Percentiles rank a stretch among this genome's conserved stretches.
Evolutionary conservation across 2,113 vertebrate genomes (phyloP).

Genomic region (Chaetodon trifascialis): DNA sequence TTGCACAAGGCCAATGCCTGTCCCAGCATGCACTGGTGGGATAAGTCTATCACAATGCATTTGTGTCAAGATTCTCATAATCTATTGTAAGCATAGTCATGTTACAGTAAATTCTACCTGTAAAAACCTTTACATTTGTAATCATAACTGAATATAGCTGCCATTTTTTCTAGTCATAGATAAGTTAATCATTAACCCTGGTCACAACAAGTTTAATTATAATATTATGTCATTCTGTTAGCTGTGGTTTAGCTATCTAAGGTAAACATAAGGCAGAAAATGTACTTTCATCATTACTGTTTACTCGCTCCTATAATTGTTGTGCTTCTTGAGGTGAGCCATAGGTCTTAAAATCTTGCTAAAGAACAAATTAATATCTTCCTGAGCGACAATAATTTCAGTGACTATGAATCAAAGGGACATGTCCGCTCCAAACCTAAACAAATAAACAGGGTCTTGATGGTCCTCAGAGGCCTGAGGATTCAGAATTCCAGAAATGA

Average conservation of each 20-base stretch:
- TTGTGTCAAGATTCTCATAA: background rate
- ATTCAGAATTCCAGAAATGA: slow-evolving; percentile 77
- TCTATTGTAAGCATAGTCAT: background rate
- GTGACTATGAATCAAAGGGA: slow-evolving; percentile 55
- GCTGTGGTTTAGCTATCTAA: background rate
- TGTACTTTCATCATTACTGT: background rate
- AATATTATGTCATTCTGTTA: background rate
- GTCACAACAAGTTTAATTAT: background rate
- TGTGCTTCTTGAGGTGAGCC: background rate
- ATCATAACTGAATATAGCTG: background rate
- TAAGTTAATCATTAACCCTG: background rate
- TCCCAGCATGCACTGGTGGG: background rate
- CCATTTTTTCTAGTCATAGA: background rate
- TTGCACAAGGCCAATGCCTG: background rate
- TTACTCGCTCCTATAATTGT: background rate
- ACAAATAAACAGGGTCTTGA: slow-evolving; percentile 65
- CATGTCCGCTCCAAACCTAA: slow-evolving; percentile 54
- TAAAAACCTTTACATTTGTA: background rate
- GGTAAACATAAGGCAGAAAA: background rate
- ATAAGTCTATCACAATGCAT: background rate
- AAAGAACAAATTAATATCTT: slow-evolving; percentile 14
- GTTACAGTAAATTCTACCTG: background rate
- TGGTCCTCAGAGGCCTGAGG: slow-evolving; percentile 63
- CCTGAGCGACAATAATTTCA: background rate
- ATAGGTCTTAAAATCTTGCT: background rate